These are phyloP conservation scores for Drosophila lowei DNA, from an alignment of 1,140 invertebrate species.

Conservation along the genomic window DNA sequence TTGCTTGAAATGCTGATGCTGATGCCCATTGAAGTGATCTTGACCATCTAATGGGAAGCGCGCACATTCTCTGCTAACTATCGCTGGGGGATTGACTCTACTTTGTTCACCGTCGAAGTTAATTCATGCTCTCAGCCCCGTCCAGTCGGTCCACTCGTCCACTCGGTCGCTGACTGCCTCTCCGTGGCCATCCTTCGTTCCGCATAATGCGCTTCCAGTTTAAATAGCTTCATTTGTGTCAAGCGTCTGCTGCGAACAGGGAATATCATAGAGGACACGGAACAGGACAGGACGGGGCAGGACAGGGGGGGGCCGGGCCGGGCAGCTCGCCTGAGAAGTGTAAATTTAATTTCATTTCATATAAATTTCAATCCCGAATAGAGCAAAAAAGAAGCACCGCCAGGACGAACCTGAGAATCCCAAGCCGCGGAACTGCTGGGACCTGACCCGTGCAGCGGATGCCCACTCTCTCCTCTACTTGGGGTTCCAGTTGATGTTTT, in stretches of 20 bases:
- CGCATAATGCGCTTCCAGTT: conserved; percentile 33
- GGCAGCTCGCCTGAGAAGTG: conserved; percentile 31
- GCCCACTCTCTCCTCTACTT: too few species aligned
- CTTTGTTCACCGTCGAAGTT: too few species aligned
- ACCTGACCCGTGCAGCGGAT: conserved; percentile 22
- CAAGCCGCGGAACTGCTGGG: conserved; percentile 24
- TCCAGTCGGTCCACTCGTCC: too few species aligned
- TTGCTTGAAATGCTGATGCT: too few species aligned
- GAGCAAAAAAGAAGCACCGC: conserved; percentile 7
- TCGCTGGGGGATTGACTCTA: too few species aligned
- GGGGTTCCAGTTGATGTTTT: too few species aligned
- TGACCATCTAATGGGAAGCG: too few species aligned
- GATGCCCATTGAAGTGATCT: too few species aligned
- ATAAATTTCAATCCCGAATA: conserved; percentile 53
- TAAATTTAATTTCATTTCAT: conserved; percentile 71
- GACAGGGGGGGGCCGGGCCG: too few species aligned
- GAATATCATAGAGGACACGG: conserved; percentile 6
- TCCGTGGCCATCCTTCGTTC: background rate
- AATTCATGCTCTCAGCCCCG: too few species aligned
- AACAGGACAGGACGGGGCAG: background rate
- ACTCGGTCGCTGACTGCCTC: too few species aligned
- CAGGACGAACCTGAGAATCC: background rate
- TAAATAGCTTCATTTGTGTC: conserved; percentile 57
- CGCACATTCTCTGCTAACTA: too few species aligned
- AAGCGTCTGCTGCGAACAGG: background rate